Evolutionary conservation across 2,888 invertebrate species (phyloP).

Genomic region (Prionchulus punctatus): DNA sequence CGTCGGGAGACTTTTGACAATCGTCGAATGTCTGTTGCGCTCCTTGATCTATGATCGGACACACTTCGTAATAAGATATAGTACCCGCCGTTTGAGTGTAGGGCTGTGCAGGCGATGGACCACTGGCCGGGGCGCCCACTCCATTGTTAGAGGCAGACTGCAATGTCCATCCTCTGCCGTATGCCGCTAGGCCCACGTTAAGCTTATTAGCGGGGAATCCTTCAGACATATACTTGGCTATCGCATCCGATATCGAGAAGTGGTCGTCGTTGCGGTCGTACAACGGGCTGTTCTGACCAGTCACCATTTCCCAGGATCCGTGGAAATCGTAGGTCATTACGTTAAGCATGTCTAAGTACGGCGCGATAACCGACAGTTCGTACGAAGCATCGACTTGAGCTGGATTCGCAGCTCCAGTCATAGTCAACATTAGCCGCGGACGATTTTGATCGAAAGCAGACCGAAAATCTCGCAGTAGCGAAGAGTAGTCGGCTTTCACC

Average conservation of each 20-base stretch:
- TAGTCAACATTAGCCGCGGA: background rate
- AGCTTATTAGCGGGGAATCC: background rate
- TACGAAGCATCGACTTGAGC: background rate
- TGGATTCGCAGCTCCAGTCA: background rate
- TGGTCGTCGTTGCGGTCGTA: slow-evolving; percentile 24
- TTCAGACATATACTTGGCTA: background rate
- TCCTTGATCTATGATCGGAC: background rate
- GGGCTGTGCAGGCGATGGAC: slow-evolving; percentile 73
- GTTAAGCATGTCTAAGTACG: background rate
- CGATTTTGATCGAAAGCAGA: background rate
- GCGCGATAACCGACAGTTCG: background rate
- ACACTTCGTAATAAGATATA: slow-evolving; percentile 75
- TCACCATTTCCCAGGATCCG: background rate
- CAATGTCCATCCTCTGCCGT: slow-evolving; percentile 7
- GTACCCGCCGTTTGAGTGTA: slow-evolving; percentile 82
- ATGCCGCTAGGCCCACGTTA: background rate
- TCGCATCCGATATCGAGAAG: slow-evolving; percentile 44
- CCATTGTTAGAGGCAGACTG: slow-evolving; percentile 9
- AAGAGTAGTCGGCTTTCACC: background rate
- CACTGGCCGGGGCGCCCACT: slow-evolving; percentile 63
- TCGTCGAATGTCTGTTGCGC: slow-evolving; percentile 36
- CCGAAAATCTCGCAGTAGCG: background rate
- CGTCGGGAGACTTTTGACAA: slow-evolving; percentile 54
- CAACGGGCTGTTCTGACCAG: background rate
- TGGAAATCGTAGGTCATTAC: background rate